Percentiles rank a stretch among this genome's conserved stretches.
These are phyloP conservation scores for Anoplopoma fimbria DNA, from an alignment of 2,113 vertebrate genomes.

Conservation along the genomic window DNA sequence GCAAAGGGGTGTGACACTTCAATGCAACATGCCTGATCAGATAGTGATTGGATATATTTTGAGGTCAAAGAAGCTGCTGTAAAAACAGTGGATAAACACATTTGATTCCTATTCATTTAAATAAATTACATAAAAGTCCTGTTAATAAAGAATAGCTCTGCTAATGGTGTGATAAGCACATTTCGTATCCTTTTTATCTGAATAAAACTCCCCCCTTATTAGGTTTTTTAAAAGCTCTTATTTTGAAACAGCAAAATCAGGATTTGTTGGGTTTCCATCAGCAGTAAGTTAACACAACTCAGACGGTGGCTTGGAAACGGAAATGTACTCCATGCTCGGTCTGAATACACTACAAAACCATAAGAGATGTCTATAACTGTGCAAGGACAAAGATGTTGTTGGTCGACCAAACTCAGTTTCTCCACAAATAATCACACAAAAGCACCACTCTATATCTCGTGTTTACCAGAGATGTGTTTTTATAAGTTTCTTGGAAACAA, in stretches of 20 bases:
- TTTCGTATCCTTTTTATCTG: too few species aligned
- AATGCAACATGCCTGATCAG: background rate
- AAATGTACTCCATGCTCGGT: too few species aligned
- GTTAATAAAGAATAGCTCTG: background rate
- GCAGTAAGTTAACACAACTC: too few species aligned
- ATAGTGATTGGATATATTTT: background rate
- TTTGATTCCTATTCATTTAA: background rate
- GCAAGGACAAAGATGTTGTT: background rate
- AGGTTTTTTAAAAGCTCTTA: too few species aligned
- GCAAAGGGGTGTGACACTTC: background rate
- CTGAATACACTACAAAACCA: background rate
- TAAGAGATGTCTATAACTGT: background rate
- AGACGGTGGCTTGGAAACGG: background rate
- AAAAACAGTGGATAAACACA: too few species aligned
- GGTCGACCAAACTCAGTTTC: background rate
- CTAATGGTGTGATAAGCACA: background rate
- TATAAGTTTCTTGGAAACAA: background rate
- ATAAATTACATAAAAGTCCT: background rate
- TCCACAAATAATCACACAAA: background rate
- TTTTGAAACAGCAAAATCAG: too few species aligned
- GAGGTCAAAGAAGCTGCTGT: too few species aligned
- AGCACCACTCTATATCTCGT: background rate
- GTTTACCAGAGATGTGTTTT: background rate
- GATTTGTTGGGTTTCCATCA: too few species aligned
- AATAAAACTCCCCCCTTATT: too few species aligned